Conservation (phyloP, 2,888 invertebrate species). For the Acrobasis suavella region DNA sequence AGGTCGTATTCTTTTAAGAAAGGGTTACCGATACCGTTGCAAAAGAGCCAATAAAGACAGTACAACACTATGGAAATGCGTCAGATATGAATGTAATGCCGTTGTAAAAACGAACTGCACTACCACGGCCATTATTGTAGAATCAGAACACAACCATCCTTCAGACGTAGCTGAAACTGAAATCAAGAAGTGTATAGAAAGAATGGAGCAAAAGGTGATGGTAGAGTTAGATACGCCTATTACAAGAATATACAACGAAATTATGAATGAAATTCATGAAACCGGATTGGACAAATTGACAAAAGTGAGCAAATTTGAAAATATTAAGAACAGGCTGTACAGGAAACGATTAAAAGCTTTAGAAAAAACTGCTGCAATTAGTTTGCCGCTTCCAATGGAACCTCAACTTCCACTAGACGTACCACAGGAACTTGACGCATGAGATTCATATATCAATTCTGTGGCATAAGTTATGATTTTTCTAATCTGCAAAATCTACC, state of each 20-base stretch:
- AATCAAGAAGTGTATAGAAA: neutral
- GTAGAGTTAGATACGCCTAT: constrained; percentile 1
- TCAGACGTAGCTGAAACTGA: neutral
- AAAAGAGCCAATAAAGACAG: constrained; percentile 24
- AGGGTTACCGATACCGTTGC: constrained; percentile 25
- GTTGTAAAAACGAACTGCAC: neutral
- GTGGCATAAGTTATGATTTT: too few relatives aligned
- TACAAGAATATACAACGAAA: neutral
- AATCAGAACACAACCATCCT: neutral
- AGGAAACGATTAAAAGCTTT: neutral
- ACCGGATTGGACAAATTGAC: neutral
- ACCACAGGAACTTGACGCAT: too few relatives aligned
- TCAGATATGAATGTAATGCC: neutral
- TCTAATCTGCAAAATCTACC: too few relatives aligned
- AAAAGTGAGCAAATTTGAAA: neutral
- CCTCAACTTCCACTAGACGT: too few relatives aligned
- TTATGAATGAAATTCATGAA: neutral
- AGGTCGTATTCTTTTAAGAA: constrained; percentile 20
- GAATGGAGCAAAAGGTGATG: neutral
- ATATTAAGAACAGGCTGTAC: neutral
- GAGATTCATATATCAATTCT: too few relatives aligned
- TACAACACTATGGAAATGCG: constrained; percentile 26
- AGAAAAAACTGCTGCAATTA: neutral
- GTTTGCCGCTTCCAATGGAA: neutral
- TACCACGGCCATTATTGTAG: neutral